A percentile compares a stretch with the other conserved stretches of the same genome.
These are phyloP conservation scores for Neocloeon triangulifer DNA, from an alignment of 1,140 invertebrate species.

Conservation along the genomic window DNA sequence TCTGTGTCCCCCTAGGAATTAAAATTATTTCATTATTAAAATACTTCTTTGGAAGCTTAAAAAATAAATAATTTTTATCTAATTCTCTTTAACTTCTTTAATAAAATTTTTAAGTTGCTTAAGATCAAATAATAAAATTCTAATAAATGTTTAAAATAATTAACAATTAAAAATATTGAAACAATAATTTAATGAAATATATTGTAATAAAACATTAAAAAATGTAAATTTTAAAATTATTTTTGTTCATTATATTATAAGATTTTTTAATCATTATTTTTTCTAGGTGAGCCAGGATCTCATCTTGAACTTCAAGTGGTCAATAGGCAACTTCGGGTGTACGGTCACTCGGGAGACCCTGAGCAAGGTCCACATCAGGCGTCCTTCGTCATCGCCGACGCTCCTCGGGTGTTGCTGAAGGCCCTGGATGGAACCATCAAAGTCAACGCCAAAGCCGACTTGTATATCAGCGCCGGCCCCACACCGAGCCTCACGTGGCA, in stretches of 20 bases:
- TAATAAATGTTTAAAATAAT: background rate
- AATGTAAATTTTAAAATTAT: slow-evolving; percentile 2
- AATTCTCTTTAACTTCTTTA: no score
- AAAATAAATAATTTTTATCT: no score
- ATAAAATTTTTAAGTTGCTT: no score
- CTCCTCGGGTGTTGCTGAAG: slow-evolving; percentile 1
- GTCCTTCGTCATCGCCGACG: background rate
- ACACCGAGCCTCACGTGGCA: slow-evolving; percentile 4
- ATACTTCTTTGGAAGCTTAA: no score
- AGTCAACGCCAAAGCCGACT: background rate
- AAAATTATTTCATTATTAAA: no score
- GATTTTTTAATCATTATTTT: background rate
- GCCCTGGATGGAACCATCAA: slow-evolving; percentile 3
- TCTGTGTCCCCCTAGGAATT: no score
- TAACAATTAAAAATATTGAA: slow-evolving; percentile 1
- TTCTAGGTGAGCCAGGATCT: background rate
- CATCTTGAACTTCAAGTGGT: slow-evolving; percentile 2
- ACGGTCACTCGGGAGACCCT: background rate
- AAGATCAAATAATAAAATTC: background rate
- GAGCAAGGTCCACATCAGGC: background rate
- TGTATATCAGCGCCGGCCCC: background rate
- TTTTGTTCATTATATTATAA: slow-evolving; percentile 1
- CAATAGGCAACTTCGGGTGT: slow-evolving; percentile 4
- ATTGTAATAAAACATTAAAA: slow-evolving; percentile 1
- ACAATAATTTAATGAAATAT: background rate